Conservation (phyloP, 1,140 invertebrate species). For the Phocides pigmalion region DNA sequence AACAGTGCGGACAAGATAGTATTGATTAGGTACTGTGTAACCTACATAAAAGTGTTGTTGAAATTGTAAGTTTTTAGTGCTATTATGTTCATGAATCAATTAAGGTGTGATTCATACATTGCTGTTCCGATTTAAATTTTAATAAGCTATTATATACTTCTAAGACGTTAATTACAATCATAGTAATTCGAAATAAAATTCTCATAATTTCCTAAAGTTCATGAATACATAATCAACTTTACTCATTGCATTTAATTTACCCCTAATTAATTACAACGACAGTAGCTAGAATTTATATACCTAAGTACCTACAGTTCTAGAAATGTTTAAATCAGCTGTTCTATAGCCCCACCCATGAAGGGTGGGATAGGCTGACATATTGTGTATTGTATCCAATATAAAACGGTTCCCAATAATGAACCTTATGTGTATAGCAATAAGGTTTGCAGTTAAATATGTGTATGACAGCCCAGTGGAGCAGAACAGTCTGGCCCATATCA, state of each 20-base stretch:
- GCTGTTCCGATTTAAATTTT: too few relatives aligned
- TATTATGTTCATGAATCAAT: not conserved
- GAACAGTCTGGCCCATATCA: slow-evolving; percentile 22
- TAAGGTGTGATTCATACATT: too few relatives aligned
- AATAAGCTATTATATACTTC: too few relatives aligned
- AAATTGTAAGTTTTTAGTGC: not conserved
- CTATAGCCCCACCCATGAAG: slow-evolving; percentile 13
- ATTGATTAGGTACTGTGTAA: slow-evolving; percentile 45
- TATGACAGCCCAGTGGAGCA: not conserved
- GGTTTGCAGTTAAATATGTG: not conserved
- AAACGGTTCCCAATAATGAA: not conserved
- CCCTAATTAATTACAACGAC: not conserved
- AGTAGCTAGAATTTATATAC: not conserved
- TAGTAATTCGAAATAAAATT: too few relatives aligned
- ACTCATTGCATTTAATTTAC: too few relatives aligned
- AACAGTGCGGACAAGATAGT: slow-evolving; percentile 44
- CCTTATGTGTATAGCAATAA: not conserved
- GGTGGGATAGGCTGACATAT: slow-evolving; percentile 6
- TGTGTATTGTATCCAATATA: not conserved
- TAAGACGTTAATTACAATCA: too few relatives aligned
- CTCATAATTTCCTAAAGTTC: too few relatives aligned
- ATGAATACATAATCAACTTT: too few relatives aligned
- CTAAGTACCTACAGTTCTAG: not conserved
- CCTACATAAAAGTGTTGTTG: slow-evolving; percentile 7
- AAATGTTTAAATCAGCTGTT: slow-evolving; percentile 18